A percentile compares a stretch with the other conserved stretches of the same genome.
These are phyloP conservation scores for Paramormyrops kingsleyae DNA, from an alignment of 2,113 vertebrate genomes.

Conservation along the genomic window DNA sequence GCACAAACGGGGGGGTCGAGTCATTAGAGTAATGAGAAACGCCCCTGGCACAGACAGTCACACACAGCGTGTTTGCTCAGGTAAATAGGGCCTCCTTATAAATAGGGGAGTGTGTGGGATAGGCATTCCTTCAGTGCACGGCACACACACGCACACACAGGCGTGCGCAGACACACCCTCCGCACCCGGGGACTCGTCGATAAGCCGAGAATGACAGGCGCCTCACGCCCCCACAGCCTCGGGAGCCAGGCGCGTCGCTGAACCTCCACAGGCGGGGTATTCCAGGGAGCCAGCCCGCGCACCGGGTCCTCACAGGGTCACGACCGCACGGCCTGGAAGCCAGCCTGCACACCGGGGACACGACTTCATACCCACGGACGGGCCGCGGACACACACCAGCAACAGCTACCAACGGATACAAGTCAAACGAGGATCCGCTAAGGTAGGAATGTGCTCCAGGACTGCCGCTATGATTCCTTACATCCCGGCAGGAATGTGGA, in stretches of 20 bases:
- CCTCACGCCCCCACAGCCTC: not conserved
- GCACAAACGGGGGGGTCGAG: constrained; percentile 22
- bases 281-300: not conserved
- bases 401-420: not conserved
- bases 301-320: not conserved
- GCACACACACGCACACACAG: constrained; percentile 32
- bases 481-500: not conserved
- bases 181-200: not conserved
- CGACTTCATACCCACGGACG: not conserved
- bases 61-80: constrained; percentile 65
- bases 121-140: constrained; percentile 24
- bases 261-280: not conserved
- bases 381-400: not conserved
- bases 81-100: constrained; percentile 74
- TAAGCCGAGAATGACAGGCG: constrained; percentile 10
- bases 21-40: constrained; percentile 48
- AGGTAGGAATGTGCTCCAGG: not conserved
- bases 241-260: not conserved
- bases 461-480: not conserved
- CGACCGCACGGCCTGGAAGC: not conserved
- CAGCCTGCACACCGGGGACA: not conserved
- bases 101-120: constrained; percentile 47
- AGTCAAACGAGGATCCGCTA: not conserved
- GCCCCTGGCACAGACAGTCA: constrained; percentile 68
- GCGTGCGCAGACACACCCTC: constrained; percentile 29